A percentile compares a stretch with the other conserved stretches of the same genome.
Conservation (phyloP, 2,113 vertebrate species). For the Pterophyllum scalare region DNA sequence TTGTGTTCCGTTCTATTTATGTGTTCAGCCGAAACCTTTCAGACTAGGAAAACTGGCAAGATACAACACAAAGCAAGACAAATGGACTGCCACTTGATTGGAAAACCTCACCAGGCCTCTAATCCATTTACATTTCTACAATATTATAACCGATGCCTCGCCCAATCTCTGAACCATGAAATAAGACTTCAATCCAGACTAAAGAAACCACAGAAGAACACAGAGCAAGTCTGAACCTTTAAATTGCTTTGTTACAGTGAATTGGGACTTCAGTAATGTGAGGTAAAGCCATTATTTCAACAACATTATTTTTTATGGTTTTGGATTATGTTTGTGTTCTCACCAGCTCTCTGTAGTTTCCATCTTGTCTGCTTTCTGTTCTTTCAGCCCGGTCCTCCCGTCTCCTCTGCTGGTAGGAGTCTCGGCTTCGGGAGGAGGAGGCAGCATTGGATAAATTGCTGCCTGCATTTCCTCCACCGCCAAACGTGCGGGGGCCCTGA, state of each 20-base stretch:
- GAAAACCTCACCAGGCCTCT: constrained; percentile 21
- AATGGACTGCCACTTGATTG: constrained; percentile 32
- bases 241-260: constrained; percentile 26
- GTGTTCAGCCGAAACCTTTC: constrained; percentile 16
- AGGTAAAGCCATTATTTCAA: constrained; percentile 8
- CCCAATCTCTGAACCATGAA: constrained; percentile 41
- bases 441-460: constrained; percentile 86
- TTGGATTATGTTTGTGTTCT: constrained; percentile 55
- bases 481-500: constrained; percentile 88
- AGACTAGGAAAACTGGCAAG: background rate
- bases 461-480: constrained; percentile 91
- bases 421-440: constrained; percentile 84
- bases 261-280: background rate
- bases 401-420: constrained; percentile 84
- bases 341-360: constrained; percentile 95
- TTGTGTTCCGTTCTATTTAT: constrained; percentile 17
- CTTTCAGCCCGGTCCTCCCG: constrained; percentile 83
- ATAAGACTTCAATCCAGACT: constrained; percentile 29
- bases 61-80: constrained; percentile 31
- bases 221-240: constrained; percentile 1
- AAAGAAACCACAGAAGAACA: constrained; percentile 8
- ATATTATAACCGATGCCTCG: constrained; percentile 28
- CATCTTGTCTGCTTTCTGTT: constrained; percentile 88
- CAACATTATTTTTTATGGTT: background rate
- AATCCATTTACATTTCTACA: constrained; percentile 46